These are phyloP conservation scores for Mamestra configurata DNA, from an alignment of 1,140 invertebrate genomes.

Conservation along the genomic window DNA sequence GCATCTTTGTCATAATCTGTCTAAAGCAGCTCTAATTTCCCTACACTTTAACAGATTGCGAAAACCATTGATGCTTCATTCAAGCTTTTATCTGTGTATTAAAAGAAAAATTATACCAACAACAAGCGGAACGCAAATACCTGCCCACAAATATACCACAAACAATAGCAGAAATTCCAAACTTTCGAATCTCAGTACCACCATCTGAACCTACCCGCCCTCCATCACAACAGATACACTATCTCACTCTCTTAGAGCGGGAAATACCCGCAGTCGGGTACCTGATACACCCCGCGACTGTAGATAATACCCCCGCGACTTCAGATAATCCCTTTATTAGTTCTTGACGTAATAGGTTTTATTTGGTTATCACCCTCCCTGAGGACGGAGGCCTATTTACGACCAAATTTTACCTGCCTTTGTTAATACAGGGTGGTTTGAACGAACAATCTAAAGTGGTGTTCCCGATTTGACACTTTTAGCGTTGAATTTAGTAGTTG, in stretches of 20 bases:
- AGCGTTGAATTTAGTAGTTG: no score
- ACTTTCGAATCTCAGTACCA: not conserved
- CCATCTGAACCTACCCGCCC: not conserved
- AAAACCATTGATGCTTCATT: no score
- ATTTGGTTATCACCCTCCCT: not conserved
- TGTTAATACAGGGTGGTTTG: not conserved
- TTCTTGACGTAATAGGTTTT: not conserved
- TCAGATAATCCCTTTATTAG: conserved; percentile 22
- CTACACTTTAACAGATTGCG: no score
- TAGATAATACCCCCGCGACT: not conserved
- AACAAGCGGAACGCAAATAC: no score
- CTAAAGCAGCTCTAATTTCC: no score
- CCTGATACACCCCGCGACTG: no score
- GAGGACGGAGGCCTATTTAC: not conserved
- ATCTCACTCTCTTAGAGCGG: not conserved
- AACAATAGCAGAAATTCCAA: not conserved
- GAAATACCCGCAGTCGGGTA: not conserved
- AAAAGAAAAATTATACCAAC: no score
- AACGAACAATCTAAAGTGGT: no score
- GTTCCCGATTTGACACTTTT: no score
- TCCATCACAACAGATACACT: not conserved
- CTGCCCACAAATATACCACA: not conserved
- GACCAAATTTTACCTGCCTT: not conserved
- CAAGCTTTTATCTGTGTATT: no score
- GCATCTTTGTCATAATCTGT: no score